Percentiles rank a stretch among this genome's conserved stretches.
phyloP scores from a whole-genome alignment of 2,888 invertebrate genomes.

The Luperina testacea region DNA sequence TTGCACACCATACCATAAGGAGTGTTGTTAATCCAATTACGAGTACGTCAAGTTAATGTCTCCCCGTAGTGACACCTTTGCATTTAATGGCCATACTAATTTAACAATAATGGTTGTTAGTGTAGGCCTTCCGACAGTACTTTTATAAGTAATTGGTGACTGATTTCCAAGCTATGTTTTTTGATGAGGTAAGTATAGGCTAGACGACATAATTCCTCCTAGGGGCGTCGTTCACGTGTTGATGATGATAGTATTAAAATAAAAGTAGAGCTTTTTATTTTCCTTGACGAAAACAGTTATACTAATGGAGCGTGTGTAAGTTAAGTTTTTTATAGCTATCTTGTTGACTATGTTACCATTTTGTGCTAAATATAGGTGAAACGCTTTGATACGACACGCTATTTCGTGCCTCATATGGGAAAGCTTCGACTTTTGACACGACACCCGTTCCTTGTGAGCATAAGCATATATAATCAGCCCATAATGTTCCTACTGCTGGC shows the following conservation, averaged over 20 bases:
- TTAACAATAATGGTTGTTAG: slow-evolving; percentile 72
- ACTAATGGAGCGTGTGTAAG: slow-evolving; percentile 3
- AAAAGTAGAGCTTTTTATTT: background rate
- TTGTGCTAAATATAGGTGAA: background rate
- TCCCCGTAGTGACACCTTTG: slow-evolving; percentile 74
- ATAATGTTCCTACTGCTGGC: background rate
- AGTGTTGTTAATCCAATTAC: slow-evolving; percentile 71
- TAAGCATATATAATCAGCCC: background rate
- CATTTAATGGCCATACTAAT: slow-evolving; percentile 71
- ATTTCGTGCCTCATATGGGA: background rate
- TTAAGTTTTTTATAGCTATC: background rate
- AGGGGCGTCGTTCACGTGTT: slow-evolving; percentile 36
- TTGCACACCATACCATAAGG: slow-evolving; percentile 39
- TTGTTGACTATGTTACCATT: background rate
- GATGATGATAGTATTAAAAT: slow-evolving; percentile 27
- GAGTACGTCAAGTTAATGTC: slow-evolving; percentile 73
- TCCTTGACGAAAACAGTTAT: background rate
- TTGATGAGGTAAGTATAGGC: slow-evolving; percentile 44
- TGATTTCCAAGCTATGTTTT: slow-evolving; percentile 54
- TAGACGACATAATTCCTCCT: slow-evolving; percentile 19
- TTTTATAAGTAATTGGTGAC: slow-evolving; percentile 55
- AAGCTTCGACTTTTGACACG: background rate
- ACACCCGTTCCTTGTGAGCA: background rate
- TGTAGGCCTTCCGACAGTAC: slow-evolving; percentile 46
- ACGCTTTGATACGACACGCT: background rate